Percentiles rank a stretch among this genome's conserved stretches.
Evolutionary conservation across 2,113 vertebrate genomes (phyloP).

Genomic region (Megaceryle maxima): DNA sequence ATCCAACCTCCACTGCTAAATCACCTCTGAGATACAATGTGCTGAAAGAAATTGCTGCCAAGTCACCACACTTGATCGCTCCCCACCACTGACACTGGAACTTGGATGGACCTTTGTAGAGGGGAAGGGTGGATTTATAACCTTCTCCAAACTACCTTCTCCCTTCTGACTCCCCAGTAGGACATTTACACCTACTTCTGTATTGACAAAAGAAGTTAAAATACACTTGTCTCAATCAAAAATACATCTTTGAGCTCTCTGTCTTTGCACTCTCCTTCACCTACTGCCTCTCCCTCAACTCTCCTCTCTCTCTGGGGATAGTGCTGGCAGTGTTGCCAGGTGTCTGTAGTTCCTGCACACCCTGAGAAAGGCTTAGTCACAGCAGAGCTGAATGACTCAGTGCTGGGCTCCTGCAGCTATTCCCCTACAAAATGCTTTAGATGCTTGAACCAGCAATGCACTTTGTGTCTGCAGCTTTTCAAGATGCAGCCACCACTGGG

Average conservation of each 20-base stretch:
- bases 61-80: neutral
- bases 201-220: neutral
- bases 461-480: neutral
- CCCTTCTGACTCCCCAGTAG: neutral
- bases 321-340: neutral
- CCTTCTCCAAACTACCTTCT: neutral
- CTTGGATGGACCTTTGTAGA: neutral
- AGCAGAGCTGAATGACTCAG: neutral
- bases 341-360: neutral
- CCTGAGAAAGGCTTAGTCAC: neutral
- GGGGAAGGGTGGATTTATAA: neutral
- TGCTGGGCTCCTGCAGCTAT: neutral
- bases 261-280: neutral
- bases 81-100: neutral
- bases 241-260: no score
- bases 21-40: no score
- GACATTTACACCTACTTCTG: neutral
- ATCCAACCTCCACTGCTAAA: neutral
- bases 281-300: neutral
- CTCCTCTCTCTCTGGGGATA: neutral
- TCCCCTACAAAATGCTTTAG: neutral
- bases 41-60: neutral
- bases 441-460: neutral
- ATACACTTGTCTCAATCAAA: accelerated
- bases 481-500: neutral